Evolutionary conservation across 2,888 invertebrate species (phyloP).

Genomic region (Sphaerophoria rueppellii): DNA sequence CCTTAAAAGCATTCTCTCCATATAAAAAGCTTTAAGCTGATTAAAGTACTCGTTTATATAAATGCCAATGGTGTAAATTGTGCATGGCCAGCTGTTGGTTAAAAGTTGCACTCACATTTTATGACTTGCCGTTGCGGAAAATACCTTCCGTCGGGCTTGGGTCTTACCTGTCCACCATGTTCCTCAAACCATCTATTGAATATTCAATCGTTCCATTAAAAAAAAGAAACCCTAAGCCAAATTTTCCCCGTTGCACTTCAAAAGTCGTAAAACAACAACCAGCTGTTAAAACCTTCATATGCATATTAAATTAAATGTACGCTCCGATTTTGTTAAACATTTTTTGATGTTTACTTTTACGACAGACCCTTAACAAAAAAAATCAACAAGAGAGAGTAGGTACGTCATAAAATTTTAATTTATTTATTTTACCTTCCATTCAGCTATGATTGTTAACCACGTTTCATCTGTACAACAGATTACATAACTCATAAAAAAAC

Average conservation of each 20-base stretch:
- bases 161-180: neutral
- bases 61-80: too few species aligned
- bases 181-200: neutral
- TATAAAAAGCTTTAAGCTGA: too few species aligned
- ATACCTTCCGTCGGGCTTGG: too few species aligned
- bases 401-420: constrained; percentile 66
- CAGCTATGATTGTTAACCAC: constrained; percentile 69
- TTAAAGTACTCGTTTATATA: too few species aligned
- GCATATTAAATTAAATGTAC: neutral
- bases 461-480: constrained; percentile 70
- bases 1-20: too few species aligned
- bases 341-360: constrained; percentile 46
- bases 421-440: constrained; percentile 23
- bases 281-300: constrained; percentile 59
- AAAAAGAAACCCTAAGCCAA: constrained; percentile 46
- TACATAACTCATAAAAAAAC: constrained; percentile 73
- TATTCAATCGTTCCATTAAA: constrained; percentile 39
- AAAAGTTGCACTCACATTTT: too few species aligned
- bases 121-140: too few species aligned
- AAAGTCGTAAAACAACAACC: constrained; percentile 49
- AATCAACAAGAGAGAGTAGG: neutral
- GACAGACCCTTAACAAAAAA: constrained; percentile 60
- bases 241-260: constrained; percentile 59
- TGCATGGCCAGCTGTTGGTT: too few species aligned
- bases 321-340: constrained; percentile 37